Evolutionary conservation across 1,140 invertebrate species (phyloP), one percentile per base, ranked within the genome.

Genomic region (Drosophila sturtevanti): DNA sequence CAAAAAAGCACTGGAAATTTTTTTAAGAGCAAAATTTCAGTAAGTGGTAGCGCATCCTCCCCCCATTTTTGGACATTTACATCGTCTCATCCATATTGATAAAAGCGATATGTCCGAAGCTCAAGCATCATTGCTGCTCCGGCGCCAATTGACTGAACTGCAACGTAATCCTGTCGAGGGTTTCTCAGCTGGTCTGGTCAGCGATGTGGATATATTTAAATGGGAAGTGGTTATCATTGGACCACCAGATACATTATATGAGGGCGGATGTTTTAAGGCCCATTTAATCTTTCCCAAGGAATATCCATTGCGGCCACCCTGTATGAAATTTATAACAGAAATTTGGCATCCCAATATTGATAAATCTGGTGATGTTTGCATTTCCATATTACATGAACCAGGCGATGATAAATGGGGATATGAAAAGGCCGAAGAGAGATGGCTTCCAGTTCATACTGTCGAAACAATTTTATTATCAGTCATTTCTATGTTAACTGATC

Each of bases 261-360:
- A 99, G 93, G 98, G 98, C 89, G 98, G 98, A 68, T 99, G 99
- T 93, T 99, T 99, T 93, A 99, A 99, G 94, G 93, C 93, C 66
- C 98, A 98, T 92, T 94, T 99, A 92, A 95, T 96, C 92, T 99
- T 99, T 93, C 98, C 99, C 77, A 97, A 98, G 94, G 98, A 99
- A 93, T 99, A 99, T 94, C 99, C 98, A 89, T 94, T 98, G 81
- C 96, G 97, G 93, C 98, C 99, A 86, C 99, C 99, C 79, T 96
- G 98, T 93, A 99, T 99, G 98, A 98, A 98, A 94, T 99, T 99
- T 94, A 96, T 99, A 70, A 99, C 98, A 90, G 98, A 99, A 94
- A 99, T 99, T 93, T 99, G 98, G 98, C 98, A 99, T 95, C 98
- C 98, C 77, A 99, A 99, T 93, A 99, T 99, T 94, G 98, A 99